Base-by-base conservation (phyloP, 2,113 vertebrate genomes). In the Lamprotornis superbus region DNA sequence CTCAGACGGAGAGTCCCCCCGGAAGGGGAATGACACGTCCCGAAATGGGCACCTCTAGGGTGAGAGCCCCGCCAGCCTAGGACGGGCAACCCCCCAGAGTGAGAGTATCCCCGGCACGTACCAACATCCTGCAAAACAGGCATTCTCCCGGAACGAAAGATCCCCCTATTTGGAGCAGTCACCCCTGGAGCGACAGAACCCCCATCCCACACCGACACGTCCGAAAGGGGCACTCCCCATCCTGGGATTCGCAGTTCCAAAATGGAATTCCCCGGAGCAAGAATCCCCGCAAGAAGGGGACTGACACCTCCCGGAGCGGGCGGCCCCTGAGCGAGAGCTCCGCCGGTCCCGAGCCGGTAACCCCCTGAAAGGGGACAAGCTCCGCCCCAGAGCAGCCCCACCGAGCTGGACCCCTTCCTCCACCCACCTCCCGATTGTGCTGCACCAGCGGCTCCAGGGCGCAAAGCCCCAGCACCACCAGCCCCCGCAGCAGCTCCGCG, bases 381-480 rank as follows among this genome's bases (percentile, higher is more conserved):
- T 5, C 33, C 27, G 47, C 19, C 46, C 21, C 17, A 21, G n/a
- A 47, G 22, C 24, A 28, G 9, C 25, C 57, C 31, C 27, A 14
- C 52, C 40, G 7, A 6, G 35, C 16, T 35, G 14, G 52, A 33
- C 16, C 4, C 33, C 39, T 24, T 49, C 31, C 27, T 17, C 73
- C 57, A 9, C 84, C 85, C 97, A 98, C 98, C 98, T 99, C 96
- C 85, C 97, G 89, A 75, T 98, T 98, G 87, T 94, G 97, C 77
- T 98, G 97, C 52, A 98, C 98, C 92, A 98, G 89, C 65, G 98
- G 85, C 94, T 97, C 97, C 85, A 97, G 96, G 7, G 97, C 95
- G 91, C 98, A 98, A n/a, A 98, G 97, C 95, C 98, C 97, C 67
- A 98, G 97, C 86, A 98, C 98, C 82, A 98, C 10, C 82, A 98